Percentiles rank a stretch among this genome's conserved stretches.
These are phyloP conservation scores for Urophycis tenuis DNA, from an alignment of 2,797 vertebrate genomes.

Conservation along the genomic window DNA sequence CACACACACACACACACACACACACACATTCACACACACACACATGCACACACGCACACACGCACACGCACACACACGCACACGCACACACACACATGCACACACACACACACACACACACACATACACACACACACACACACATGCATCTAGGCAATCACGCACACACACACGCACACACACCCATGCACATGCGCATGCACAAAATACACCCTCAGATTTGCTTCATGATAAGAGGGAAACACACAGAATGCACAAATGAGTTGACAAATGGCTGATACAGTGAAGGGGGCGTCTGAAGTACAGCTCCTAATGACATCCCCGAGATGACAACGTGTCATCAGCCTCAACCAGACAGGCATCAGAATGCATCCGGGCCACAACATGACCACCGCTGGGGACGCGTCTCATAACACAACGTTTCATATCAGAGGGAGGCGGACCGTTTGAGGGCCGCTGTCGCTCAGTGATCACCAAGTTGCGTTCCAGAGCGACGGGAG, in stretches of 20 bases:
- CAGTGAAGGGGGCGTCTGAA: background rate
- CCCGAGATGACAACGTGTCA: too few species aligned
- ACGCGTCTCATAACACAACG: constrained; percentile 25
- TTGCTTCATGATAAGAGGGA: background rate
- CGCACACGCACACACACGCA: constrained; percentile 21
- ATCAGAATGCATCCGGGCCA: background rate
- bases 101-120: constrained; percentile 10
- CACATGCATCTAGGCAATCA: constrained; percentile 25
- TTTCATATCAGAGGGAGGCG: constrained; percentile 3
- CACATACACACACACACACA: constrained; percentile 23
- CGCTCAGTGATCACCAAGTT: constrained; percentile 58
- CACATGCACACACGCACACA: background rate
- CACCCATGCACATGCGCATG: background rate
- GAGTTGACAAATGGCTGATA: background rate
- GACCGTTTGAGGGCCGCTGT: constrained; percentile 30
- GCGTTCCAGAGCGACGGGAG: constrained; percentile 50
- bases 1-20: constrained; percentile 5
- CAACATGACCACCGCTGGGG: background rate
- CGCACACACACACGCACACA: constrained; percentile 2
- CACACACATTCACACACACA: background rate
- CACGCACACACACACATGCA: constrained; percentile 13
- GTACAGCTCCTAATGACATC: background rate
- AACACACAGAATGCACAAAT: background rate
- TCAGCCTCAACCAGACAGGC: too few species aligned
- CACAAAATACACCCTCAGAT: background rate